phyloP scores from a whole-genome alignment of 1,140 invertebrate species.

The Dufourea novaeangliae region DNA sequence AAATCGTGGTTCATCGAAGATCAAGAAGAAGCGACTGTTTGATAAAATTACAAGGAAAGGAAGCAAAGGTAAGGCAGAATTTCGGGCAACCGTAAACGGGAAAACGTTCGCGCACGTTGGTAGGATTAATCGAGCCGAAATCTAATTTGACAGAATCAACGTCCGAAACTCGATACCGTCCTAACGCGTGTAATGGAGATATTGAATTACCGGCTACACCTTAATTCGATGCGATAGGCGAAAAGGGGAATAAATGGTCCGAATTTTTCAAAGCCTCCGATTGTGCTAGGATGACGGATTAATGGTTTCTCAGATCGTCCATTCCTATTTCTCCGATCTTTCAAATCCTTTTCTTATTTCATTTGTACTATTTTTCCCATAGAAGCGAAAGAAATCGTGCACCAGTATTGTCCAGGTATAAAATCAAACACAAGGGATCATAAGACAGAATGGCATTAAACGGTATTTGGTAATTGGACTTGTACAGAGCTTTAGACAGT shows the following conservation, averaged over 20 bases:
- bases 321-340: not conserved
- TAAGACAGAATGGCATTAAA: too few species aligned
- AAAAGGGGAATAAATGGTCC: slow-evolving; percentile 65
- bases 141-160: slow-evolving; percentile 67
- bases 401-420: too few species aligned
- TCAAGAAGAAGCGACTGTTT: slow-evolving; percentile 21
- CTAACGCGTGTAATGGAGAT: slow-evolving; percentile 68
- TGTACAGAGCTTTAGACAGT: too few species aligned
- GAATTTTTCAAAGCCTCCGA: slow-evolving; percentile 55
- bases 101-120: slow-evolving; percentile 33
- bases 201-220: slow-evolving; percentile 71
- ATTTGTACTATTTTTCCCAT: too few species aligned
- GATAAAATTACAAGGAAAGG: slow-evolving; percentile 8
- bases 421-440: too few species aligned
- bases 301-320: not conserved
- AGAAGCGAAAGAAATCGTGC: too few species aligned
- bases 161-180: slow-evolving; percentile 63
- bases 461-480: too few species aligned
- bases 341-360: too few species aligned
- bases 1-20: not conserved
- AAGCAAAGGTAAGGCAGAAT: not conserved
- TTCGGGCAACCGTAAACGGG: slow-evolving; percentile 41
- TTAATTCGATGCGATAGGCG: slow-evolving; percentile 71
- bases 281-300: not conserved
- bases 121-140: slow-evolving; percentile 52